A percentile compares a stretch with the other conserved stretches of the same genome.
Conservation (phyloP, 2,113 vertebrate genomes). For the Elgaria multicarinata region DNA sequence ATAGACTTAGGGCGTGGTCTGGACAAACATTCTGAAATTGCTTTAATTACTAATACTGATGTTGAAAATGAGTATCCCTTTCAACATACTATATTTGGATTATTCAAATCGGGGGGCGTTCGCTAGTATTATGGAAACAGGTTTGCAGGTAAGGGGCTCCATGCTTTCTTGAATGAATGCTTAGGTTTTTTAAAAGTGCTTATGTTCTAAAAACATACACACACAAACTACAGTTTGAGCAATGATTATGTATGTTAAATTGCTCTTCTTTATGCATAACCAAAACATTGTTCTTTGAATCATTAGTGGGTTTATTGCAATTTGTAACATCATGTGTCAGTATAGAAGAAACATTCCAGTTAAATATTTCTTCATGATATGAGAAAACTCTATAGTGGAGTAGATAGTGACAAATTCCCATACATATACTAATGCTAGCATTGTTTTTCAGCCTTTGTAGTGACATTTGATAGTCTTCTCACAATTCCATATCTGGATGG, state of each 20-base stretch:
- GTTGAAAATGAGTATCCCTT: not conserved
- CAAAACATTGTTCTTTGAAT: not conserved
- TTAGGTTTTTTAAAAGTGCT: not conserved
- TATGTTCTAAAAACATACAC: not conserved
- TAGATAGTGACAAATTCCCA: not conserved
- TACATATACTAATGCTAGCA: not conserved
- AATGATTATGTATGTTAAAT: rapidly evolving
- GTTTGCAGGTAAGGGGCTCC: not conserved
- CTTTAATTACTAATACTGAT: not conserved
- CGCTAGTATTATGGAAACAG: not conserved
- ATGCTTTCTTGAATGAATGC: rapidly evolving
- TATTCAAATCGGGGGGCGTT: not conserved
- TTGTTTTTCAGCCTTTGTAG: not conserved
- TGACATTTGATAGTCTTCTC: not conserved
- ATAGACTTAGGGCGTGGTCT: conserved; percentile 9
- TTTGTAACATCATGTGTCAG: not conserved
- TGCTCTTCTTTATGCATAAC: not conserved
- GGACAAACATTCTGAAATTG: conserved; percentile 18
- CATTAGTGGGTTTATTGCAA: not conserved
- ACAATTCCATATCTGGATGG: not conserved
- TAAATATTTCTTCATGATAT: not conserved
- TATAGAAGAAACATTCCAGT: not conserved
- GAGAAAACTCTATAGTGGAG: not conserved
- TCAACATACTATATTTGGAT: not conserved
- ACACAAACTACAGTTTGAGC: not conserved